Evolutionary conservation across 2,797 vertebrate genomes (phyloP).

Genomic region (Macropodus opercularis): DNA sequence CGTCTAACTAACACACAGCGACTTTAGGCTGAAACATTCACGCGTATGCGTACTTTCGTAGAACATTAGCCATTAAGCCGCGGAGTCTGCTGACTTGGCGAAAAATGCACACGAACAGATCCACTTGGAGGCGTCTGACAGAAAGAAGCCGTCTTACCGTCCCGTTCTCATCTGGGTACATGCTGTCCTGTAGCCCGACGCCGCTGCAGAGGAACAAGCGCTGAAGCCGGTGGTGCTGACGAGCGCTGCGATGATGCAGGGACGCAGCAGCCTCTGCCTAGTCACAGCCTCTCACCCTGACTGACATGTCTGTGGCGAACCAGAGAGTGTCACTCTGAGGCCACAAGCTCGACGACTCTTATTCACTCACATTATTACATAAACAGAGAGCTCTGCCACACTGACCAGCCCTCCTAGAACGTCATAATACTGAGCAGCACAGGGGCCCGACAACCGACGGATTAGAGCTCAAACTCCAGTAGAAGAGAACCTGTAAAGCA

Average conservation of each 20-base stretch:
- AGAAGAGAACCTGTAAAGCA: too few species aligned
- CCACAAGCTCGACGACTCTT: conserved; percentile 22
- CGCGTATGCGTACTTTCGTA: conserved; percentile 4
- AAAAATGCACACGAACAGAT: conserved; percentile 4
- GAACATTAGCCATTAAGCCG: background rate
- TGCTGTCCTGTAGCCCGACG: conserved; percentile 57
- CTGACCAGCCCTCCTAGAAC: conserved; percentile 60
- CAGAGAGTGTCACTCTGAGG: conserved; percentile 48
- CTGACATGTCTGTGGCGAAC: conserved; percentile 54
- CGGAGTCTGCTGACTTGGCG: conserved; percentile 39
- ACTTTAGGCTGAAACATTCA: too few species aligned
- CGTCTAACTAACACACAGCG: too few species aligned
- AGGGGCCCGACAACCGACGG: too few species aligned
- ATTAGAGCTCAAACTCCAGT: too few species aligned
- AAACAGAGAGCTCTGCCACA: conserved; percentile 43
- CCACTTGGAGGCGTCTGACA: background rate
- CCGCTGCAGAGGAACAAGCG: conserved; percentile 48
- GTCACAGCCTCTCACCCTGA: conserved; percentile 51
- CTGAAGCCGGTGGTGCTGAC: conserved; percentile 36
- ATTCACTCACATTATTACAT: conserved; percentile 63
- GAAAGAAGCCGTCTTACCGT: conserved; percentile 63
- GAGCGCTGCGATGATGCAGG: conserved; percentile 41
- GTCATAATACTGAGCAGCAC: conserved; percentile 39
- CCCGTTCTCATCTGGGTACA: conserved; percentile 72
- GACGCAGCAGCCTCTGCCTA: conserved; percentile 27